Conservation (phyloP, 2,888 invertebrate species). For the Beris morrisii region DNA sequence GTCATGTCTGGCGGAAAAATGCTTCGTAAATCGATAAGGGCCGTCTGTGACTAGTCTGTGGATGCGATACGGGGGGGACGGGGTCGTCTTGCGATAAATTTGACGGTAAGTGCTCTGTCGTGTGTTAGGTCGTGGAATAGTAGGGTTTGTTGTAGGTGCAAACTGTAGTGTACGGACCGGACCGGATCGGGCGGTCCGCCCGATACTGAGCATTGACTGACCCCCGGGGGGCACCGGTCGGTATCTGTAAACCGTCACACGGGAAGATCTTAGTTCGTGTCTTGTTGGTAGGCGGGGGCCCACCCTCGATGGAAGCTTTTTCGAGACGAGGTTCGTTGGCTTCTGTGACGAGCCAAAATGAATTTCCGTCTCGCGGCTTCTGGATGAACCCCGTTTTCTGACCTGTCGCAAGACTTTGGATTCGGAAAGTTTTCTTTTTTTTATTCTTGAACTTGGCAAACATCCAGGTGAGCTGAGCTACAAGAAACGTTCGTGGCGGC, state of each 20-base stretch:
- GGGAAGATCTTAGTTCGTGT: not conserved
- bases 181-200: too few relatives aligned
- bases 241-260: not conserved
- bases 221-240: not conserved
- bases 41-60: conserved; percentile 31
- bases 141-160: not conserved
- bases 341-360: too few relatives aligned
- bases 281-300: not conserved
- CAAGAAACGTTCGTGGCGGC: too few relatives aligned
- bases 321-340: too few relatives aligned
- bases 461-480: too few relatives aligned
- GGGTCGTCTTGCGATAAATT: conserved; percentile 25
- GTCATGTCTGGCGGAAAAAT: conserved; percentile 25
- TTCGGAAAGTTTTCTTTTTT: too few relatives aligned
- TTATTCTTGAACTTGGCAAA: too few relatives aligned
- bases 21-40: conserved; percentile 30
- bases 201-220: not conserved
- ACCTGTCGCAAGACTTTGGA: too few relatives aligned
- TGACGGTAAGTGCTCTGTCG: conserved; percentile 22
- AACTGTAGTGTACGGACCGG: not conserved
- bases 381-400: too few relatives aligned
- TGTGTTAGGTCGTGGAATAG: conserved; percentile 27
- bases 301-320: not conserved
- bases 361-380: too few relatives aligned
- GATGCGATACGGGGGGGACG: conserved; percentile 7